Conservation (phyloP, 2,888 invertebrate species). For the Hirtodrosophila alboralis region DNA sequence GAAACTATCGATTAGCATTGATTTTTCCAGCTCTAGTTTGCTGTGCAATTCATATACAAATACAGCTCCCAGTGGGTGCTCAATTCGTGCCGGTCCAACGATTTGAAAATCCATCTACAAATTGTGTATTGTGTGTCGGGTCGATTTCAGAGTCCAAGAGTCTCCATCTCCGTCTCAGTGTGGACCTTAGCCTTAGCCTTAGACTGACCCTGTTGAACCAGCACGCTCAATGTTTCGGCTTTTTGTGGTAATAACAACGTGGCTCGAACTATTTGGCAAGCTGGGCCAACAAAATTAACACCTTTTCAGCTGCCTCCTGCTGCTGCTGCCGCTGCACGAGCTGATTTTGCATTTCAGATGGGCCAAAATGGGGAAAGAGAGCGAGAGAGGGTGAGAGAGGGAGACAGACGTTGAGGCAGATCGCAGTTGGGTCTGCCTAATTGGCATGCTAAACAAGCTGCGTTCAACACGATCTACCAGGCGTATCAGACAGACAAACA, state of each 20-base stretch:
- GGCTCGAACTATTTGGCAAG: slow-evolving; percentile 81
- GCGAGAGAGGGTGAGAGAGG: not conserved
- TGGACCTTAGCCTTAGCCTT: slow-evolving; percentile 18
- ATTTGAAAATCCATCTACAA: slow-evolving; percentile 74
- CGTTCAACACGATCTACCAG: slow-evolving; percentile 79
- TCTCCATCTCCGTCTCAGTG: slow-evolving; percentile 11
- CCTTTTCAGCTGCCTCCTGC: slow-evolving; percentile 76
- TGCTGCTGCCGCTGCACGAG: slow-evolving; percentile 63
- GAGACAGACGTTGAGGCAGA: slow-evolving; percentile 27
- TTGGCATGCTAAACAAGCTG: slow-evolving; percentile 79
- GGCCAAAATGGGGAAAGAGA: slow-evolving; percentile 6
- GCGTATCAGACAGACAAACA: slow-evolving; percentile 59
- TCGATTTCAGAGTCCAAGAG: slow-evolving; percentile 23
- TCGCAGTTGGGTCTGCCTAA: slow-evolving; percentile 64
- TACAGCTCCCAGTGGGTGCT: slow-evolving; percentile 57
- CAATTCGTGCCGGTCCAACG: slow-evolving; percentile 75
- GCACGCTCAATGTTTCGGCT: slow-evolving; percentile 81
- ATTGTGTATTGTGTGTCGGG: slow-evolving; percentile 57
- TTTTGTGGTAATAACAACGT: slow-evolving; percentile 82
- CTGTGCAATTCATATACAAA: slow-evolving; percentile 44
- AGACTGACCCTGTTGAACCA: slow-evolving; percentile 83
- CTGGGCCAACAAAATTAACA: slow-evolving; percentile 83
- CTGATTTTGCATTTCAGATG: slow-evolving; percentile 82
- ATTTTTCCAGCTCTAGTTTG: no score
- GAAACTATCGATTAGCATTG: no score